phyloP scores from a whole-genome alignment of 1,140 invertebrate genomes.

The Ips typographus region DNA sequence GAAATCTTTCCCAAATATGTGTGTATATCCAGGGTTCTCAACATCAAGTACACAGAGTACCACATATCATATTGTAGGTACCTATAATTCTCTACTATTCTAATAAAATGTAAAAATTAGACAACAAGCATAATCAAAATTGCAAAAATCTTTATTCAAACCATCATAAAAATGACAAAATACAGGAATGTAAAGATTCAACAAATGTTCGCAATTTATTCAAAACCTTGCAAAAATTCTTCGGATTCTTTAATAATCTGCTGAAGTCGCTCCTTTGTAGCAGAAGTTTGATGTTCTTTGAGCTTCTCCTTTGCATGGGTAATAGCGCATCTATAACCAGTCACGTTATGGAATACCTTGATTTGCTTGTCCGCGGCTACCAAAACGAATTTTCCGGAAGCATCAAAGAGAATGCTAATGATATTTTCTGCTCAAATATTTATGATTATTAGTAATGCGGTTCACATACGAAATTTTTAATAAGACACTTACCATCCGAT shows the following conservation, averaged over 20 bases:
- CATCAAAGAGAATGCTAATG: constrained; percentile 70
- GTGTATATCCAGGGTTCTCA: no score
- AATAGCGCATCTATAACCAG: constrained; percentile 71
- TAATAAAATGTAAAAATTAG: no score
- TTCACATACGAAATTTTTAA: constrained; percentile 5
- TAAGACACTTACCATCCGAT: constrained; percentile 55
- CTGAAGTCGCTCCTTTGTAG: constrained; percentile 72
- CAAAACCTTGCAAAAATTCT: constrained; percentile 57
- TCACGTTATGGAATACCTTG: constrained; percentile 78
- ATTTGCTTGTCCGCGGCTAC: constrained; percentile 75
- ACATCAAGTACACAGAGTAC: no score
- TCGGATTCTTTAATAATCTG: constrained; percentile 68
- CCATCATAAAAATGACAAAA: neutral
- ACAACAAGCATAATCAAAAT: neutral
- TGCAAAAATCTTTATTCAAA: neutral
- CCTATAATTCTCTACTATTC: no score
- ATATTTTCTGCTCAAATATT: constrained; percentile 60
- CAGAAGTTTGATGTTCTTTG: constrained; percentile 63
- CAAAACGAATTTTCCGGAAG: constrained; percentile 71
- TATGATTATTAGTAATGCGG: neutral
- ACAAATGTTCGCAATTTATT: neutral
- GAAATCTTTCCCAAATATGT: no score
- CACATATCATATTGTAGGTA: no score
- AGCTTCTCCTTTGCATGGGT: constrained; percentile 66
- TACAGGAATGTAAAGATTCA: neutral